Evolutionary conservation across 2,113 vertebrate genomes (phyloP).

Genomic region (Mustela nigripes): DNA sequence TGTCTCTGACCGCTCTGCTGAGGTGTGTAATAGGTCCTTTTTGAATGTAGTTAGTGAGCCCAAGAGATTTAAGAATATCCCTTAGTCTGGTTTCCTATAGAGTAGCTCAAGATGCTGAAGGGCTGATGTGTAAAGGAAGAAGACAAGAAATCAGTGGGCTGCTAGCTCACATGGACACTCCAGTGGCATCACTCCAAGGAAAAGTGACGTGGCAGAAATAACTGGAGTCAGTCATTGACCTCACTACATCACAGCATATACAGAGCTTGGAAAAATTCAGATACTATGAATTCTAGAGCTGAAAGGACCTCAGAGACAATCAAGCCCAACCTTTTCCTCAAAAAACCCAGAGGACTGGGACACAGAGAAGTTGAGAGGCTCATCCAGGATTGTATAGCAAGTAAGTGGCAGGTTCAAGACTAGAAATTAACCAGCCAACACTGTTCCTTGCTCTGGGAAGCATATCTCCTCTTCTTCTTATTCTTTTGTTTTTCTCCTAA

Average conservation of each 20-base stretch:
- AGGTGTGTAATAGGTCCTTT: constrained; percentile 67
- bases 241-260: neutral
- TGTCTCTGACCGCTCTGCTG: constrained; percentile 58
- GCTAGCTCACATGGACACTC: neutral
- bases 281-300: neutral
- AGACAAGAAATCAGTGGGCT: neutral
- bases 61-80: constrained; percentile 55
- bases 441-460: neutral
- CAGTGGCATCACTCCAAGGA: neutral
- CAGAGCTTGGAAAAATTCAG: neutral
- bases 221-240: neutral
- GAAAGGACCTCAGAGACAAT: neutral
- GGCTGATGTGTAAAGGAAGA: constrained; percentile 49
- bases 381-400: neutral
- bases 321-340: neutral
- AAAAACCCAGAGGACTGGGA: neutral
- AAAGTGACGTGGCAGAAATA: neutral
- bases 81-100: constrained; percentile 29
- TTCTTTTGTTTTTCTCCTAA: neutral
- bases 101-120: neutral
- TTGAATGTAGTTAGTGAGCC: constrained; percentile 65
- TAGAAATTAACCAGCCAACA: neutral
- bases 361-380: neutral
- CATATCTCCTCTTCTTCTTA: neutral
- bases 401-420: neutral